Conservation (phyloP, 2,888 invertebrate species). For the Coenonympha arcania region DNA sequence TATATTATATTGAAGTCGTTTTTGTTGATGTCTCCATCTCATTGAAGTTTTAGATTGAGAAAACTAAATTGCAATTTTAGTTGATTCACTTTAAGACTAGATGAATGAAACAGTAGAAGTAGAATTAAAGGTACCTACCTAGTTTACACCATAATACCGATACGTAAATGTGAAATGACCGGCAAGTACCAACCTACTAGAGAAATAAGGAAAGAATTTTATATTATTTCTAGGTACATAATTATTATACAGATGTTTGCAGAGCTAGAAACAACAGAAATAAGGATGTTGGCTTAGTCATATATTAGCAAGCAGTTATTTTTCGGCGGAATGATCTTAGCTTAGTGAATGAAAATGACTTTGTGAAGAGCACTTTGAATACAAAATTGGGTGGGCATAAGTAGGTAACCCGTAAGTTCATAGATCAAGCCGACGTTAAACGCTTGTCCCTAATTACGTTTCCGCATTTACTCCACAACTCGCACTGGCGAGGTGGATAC, state of each 20-base stretch:
- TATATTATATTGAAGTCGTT: not conserved
- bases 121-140: too few relatives aligned
- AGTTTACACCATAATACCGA: too few relatives aligned
- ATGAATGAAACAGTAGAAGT: too few relatives aligned
- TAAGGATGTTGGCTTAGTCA: too few relatives aligned
- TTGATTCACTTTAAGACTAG: too few relatives aligned
- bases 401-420: slow-evolving; percentile 4
- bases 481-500: too few relatives aligned
- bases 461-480: slow-evolving; percentile 44
- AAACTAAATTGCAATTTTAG: too few relatives aligned
- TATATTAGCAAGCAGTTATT: too few relatives aligned
- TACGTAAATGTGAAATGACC: too few relatives aligned
- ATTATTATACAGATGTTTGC: too few relatives aligned
- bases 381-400: not conserved
- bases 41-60: not conserved
- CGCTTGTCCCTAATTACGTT: slow-evolving; percentile 45
- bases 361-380: not conserved
- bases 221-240: not conserved
- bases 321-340: too few relatives aligned
- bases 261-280: too few relatives aligned
- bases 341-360: not conserved
- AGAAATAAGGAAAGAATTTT: not conserved
- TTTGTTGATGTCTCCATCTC: not conserved
- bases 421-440: slow-evolving; percentile 15
- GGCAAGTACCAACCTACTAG: not conserved